phyloP scores from a whole-genome alignment of 2,113 vertebrate genomes.

The Salminus brasiliensis region DNA sequence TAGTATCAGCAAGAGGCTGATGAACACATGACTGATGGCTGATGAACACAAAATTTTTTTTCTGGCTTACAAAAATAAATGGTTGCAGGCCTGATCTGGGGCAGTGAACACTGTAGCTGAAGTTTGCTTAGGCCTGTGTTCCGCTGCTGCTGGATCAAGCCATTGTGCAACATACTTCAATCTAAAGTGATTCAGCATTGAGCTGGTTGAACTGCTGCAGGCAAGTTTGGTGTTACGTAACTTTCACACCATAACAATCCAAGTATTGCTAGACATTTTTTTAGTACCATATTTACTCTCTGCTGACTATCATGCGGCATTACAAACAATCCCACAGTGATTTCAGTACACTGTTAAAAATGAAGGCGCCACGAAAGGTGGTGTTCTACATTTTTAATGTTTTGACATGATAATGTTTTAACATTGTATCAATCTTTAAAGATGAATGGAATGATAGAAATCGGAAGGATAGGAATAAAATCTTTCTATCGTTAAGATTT shows the following conservation, averaged over 20 bases:
- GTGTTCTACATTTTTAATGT: no score
- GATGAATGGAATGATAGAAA: no score
- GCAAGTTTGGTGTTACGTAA: constrained; percentile 20
- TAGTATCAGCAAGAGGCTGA: no score
- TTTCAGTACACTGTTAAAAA: no score
- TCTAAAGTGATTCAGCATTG: background rate
- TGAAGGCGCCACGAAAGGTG: no score
- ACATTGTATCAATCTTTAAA: no score
- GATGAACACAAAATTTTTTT: no score
- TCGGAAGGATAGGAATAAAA: no score
- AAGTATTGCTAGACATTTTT: background rate
- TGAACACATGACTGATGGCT: no score
- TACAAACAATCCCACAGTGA: background rate
- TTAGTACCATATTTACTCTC: background rate
- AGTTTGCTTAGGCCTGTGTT: constrained; percentile 6
- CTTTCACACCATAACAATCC: background rate
- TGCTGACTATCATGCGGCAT: background rate
- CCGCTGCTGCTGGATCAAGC: constrained; percentile 31
- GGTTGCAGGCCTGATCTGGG: background rate
- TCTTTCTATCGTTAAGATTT: no score
- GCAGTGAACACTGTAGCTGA: background rate
- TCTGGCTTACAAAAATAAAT: no score
- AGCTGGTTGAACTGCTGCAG: constrained; percentile 10
- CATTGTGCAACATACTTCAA: constrained; percentile 1
- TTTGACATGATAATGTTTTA: no score